These are phyloP conservation scores for Gymnocheta viridis DNA, from an alignment of 2,888 invertebrate genomes.

Conservation along the genomic window DNA sequence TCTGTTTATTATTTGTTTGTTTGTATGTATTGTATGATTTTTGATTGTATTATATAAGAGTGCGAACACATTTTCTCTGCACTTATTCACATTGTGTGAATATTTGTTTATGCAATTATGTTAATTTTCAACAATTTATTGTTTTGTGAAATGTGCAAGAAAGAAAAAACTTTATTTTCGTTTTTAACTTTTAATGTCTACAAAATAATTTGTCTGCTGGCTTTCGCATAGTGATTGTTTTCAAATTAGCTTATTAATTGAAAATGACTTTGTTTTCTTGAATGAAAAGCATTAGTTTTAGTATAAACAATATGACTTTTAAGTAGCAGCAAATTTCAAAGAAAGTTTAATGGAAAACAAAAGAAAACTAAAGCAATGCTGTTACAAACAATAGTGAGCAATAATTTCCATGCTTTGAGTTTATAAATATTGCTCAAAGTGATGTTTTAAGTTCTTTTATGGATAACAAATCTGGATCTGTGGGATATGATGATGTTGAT, in stretches of 20 bases:
- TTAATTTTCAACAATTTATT: conserved; percentile 39
- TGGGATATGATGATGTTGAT: too few species aligned
- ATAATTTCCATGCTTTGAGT: too few species aligned
- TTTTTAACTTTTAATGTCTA: conserved; percentile 26
- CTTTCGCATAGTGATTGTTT: conserved; percentile 47
- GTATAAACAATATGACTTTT: not conserved
- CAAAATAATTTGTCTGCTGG: conserved; percentile 32
- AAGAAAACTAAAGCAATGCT: too few species aligned
- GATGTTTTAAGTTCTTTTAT: too few species aligned
- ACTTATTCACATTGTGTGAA: not conserved
- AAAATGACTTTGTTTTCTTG: conserved; percentile 30
- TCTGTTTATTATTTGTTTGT: not conserved
- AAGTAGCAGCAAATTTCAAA: not conserved
- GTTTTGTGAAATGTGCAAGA: not conserved
- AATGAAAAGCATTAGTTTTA: not conserved
- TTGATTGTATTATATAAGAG: conserved; percentile 26
- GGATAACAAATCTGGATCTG: too few species aligned
- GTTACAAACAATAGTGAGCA: too few species aligned
- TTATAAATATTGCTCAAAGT: too few species aligned
- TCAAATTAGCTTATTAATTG: conserved; percentile 66
- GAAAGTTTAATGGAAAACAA: conserved; percentile 24
- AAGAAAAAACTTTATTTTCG: not conserved
- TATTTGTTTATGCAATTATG: conserved; percentile 41
- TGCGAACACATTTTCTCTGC: not conserved
- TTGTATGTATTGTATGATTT: conserved; percentile 10